Conservation (phyloP, 2,797 vertebrate species). For the Gorsachius magnificus region DNA sequence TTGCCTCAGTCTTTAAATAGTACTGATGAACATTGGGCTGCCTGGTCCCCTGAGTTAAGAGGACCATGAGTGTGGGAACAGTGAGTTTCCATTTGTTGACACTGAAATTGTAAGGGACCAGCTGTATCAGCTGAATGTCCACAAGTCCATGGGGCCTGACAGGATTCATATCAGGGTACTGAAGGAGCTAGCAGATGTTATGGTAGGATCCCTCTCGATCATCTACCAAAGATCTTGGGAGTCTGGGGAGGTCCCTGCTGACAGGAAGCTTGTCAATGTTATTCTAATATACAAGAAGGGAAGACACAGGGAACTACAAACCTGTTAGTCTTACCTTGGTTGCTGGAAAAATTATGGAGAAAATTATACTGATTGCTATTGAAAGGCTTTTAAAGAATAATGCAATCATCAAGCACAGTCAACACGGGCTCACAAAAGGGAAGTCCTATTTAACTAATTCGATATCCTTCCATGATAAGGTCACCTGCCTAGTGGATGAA, state of each 20-base stretch:
- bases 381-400: too few relatives aligned
- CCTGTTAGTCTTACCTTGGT: too few relatives aligned
- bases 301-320: too few relatives aligned
- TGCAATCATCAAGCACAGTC: too few relatives aligned
- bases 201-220: background rate
- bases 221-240: background rate
- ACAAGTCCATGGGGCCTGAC: background rate
- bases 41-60: background rate
- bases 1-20: background rate
- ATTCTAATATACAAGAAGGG: background rate
- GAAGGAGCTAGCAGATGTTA: background rate
- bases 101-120: background rate
- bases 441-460: too few relatives aligned
- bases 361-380: too few relatives aligned
- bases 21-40: background rate
- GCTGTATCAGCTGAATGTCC: background rate
- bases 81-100: background rate
- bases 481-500: too few relatives aligned
- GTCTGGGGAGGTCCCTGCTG: background rate
- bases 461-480: too few relatives aligned
- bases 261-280: background rate
- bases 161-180: background rate
- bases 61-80: background rate
- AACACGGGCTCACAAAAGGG: too few relatives aligned
- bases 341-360: too few relatives aligned